These are phyloP conservation scores for Lucinisca nassula DNA, from an alignment of 2,888 invertebrate genomes.

Conservation along the genomic window DNA sequence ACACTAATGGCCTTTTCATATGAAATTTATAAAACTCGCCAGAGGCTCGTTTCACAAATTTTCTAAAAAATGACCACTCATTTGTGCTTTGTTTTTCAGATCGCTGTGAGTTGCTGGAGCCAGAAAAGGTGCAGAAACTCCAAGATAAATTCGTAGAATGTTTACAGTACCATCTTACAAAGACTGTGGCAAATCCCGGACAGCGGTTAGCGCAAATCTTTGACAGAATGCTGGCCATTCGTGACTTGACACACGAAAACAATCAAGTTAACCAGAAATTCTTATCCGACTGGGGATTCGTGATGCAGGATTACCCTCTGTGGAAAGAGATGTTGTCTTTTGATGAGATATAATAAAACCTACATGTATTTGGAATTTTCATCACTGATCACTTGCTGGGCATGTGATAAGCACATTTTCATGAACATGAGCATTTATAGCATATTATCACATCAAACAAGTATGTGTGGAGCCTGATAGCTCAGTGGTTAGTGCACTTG, in stretches of 20 bases:
- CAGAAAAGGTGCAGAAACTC: conserved; percentile 64
- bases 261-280: conserved; percentile 44
- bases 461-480: too few relatives aligned
- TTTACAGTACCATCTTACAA: conserved; percentile 64
- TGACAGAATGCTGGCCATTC: conserved; percentile 43
- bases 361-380: too few relatives aligned
- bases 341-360: conserved; percentile 50
- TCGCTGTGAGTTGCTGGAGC: conserved; percentile 70
- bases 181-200: conserved; percentile 20
- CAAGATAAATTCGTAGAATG: conserved; percentile 77
- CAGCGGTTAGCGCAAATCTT: conserved; percentile 45
- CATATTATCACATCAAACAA: too few relatives aligned
- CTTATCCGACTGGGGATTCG: conserved; percentile 57
- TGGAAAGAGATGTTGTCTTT: conserved; percentile 69
- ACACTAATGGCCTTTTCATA: too few relatives aligned
- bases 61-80: too few relatives aligned
- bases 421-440: too few relatives aligned
- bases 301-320: conserved; percentile 64
- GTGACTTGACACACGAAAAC: conserved; percentile 48
- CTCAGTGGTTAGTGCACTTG: too few relatives aligned
- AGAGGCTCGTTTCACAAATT: too few relatives aligned
- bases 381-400: too few relatives aligned
- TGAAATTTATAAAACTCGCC: too few relatives aligned
- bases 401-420: too few relatives aligned
- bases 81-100: conserved; percentile 70